A percentile compares a stretch with the other conserved stretches of the same genome.
These are phyloP conservation scores for Pelecanoides urinatrix DNA, from an alignment of 2,113 vertebrate species.

Conservation along the genomic window DNA sequence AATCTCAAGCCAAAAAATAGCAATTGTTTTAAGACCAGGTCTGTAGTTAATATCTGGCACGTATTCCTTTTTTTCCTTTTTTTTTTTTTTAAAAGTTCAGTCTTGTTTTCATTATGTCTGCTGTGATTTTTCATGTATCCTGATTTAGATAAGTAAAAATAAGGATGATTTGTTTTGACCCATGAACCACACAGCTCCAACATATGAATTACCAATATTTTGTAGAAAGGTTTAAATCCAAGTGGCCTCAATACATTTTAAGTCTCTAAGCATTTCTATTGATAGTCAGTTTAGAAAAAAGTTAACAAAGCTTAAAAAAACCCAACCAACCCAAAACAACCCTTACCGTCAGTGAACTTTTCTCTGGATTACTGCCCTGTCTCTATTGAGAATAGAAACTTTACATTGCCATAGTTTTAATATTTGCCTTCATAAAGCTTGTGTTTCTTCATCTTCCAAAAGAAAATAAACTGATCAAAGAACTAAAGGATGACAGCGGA, in stretches of 20 bases:
- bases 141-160: neutral
- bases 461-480: neutral
- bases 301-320: neutral
- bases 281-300: neutral
- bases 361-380: neutral
- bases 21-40: neutral
- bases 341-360: neutral
- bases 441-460: neutral
- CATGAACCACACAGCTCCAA: fast-evolving
- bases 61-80: neutral
- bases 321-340: neutral
- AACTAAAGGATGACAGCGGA: neutral
- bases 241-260: neutral
- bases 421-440: neutral
- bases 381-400: neutral
- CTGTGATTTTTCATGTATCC: neutral
- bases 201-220: neutral
- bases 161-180: neutral
- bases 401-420: neutral
- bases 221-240: neutral
- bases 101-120: neutral
- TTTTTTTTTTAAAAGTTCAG: neutral
- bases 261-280: neutral
- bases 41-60: neutral
- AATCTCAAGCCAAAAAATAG: neutral